Conservation (phyloP, 2,797 vertebrate genomes). For the Mustela erminea region DNA sequence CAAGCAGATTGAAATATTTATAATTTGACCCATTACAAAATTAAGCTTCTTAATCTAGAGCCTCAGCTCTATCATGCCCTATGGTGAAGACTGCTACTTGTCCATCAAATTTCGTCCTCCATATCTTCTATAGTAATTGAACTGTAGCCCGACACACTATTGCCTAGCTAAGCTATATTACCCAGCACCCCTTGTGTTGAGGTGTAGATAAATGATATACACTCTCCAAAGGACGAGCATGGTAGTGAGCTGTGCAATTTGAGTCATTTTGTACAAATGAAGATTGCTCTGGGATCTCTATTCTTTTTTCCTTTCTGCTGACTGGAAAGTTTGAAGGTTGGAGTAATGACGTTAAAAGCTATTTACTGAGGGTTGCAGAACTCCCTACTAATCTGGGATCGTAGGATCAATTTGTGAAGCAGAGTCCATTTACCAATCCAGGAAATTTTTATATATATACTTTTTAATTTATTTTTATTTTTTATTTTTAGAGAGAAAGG, state of each 20-base stretch:
- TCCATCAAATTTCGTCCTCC: background rate
- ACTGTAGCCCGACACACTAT: background rate
- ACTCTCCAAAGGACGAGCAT: background rate
- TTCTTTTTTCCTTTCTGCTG: background rate
- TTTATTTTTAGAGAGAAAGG: too few relatives aligned
- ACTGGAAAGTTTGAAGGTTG: constrained; percentile 24
- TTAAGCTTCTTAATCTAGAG: background rate
- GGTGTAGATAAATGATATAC: background rate
- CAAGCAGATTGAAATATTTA: constrained; percentile 29
- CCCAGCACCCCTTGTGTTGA: background rate
- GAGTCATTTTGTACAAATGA: background rate
- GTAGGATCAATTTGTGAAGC: background rate
- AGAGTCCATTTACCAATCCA: background rate
- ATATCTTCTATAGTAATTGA: background rate
- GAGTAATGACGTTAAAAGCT: background rate
- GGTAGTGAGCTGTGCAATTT: background rate
- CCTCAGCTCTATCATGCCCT: background rate
- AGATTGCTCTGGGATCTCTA: background rate
- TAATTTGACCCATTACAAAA: background rate
- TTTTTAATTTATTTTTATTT: background rate
- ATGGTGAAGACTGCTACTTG: background rate
- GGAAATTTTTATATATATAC: background rate
- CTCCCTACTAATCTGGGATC: background rate
- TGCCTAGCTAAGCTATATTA: background rate
- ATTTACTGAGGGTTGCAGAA: background rate